phyloP scores from a whole-genome alignment of 2,113 vertebrate genomes.

The Odontesthes bonariensis region DNA sequence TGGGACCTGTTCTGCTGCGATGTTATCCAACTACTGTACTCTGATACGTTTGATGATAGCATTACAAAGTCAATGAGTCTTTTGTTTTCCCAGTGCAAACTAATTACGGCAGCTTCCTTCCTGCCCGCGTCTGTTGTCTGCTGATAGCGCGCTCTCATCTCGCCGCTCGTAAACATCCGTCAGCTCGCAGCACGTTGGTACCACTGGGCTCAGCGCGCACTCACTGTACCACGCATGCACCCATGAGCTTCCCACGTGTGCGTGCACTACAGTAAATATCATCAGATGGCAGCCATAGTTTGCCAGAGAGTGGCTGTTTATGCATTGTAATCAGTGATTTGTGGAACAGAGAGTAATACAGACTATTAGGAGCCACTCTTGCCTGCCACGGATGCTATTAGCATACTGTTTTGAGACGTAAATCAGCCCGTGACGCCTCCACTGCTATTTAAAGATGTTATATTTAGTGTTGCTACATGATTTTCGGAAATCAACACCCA shows the following conservation, averaged over 20 bases:
- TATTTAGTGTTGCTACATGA: conserved; percentile 48
- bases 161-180: conserved; percentile 45
- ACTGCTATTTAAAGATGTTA: conserved; percentile 68
- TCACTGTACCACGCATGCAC: conserved; percentile 4
- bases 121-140: conserved; percentile 43
- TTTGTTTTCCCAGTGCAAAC: conserved; percentile 69
- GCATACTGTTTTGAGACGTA: conserved; percentile 26
- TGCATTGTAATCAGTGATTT: conserved; percentile 35
- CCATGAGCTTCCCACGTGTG: neutral
- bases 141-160: conserved; percentile 67
- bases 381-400: conserved; percentile 34
- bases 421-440: conserved; percentile 11
- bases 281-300: conserved; percentile 13
- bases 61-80: conserved; percentile 59
- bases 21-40: conserved; percentile 49
- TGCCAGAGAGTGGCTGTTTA: conserved; percentile 15
- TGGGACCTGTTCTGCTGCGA: conserved; percentile 24
- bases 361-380: conserved; percentile 57
- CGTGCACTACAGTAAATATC: conserved; percentile 25
- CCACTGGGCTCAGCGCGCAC: neutral
- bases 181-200: neutral
- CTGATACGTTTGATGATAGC: conserved; percentile 56
- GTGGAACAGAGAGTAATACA: conserved; percentile 17
- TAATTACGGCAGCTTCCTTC: conserved; percentile 73
- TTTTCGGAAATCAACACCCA: conserved; percentile 48